These are phyloP conservation scores for Lipophrys pholis DNA, from an alignment of 2,113 vertebrate genomes.

Conservation along the genomic window DNA sequence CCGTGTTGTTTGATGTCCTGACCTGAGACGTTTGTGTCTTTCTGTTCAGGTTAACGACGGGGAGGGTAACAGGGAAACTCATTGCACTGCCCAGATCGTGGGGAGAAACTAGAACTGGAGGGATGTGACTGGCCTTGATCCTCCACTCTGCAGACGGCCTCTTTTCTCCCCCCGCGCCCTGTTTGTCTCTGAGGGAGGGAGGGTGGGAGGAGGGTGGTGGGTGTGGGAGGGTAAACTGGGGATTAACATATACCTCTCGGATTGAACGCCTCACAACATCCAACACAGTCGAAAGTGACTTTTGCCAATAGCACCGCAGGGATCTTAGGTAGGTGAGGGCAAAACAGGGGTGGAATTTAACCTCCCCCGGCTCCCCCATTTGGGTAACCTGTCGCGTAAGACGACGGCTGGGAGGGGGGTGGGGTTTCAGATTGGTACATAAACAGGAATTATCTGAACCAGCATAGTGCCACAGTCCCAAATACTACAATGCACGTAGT, in stretches of 20 bases:
- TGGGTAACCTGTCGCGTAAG: conserved; percentile 48
- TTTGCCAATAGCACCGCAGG: conserved; percentile 68
- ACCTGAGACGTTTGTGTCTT: not conserved
- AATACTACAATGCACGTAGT: conserved; percentile 55
- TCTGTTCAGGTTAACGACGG: conserved; percentile 84
- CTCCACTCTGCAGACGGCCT: conserved; percentile 66
- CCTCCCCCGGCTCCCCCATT: conserved; percentile 37
- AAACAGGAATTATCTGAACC: conserved; percentile 65
- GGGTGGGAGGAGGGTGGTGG: conserved; percentile 77
- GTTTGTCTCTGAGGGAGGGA: conserved; percentile 82
- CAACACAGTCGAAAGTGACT: conserved; percentile 73
- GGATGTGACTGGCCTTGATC: conserved; percentile 73
- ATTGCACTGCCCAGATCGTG: conserved; percentile 87
- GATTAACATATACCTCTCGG: conserved; percentile 77
- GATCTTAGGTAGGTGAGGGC: conserved; percentile 49
- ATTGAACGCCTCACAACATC: conserved; percentile 79
- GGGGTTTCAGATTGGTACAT: conserved; percentile 53
- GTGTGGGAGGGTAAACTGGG: conserved; percentile 81
- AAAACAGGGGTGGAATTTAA: conserved; percentile 37
- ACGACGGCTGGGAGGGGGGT: conserved; percentile 36
- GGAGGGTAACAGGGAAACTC: conserved; percentile 88
- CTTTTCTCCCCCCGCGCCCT: conserved; percentile 71
- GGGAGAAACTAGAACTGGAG: conserved; percentile 84
- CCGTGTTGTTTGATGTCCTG: not conserved
- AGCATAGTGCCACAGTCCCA: conserved; percentile 70